Evolutionary conservation across 2,113 vertebrate species (phyloP), one percentile per base, ranked within the genome.

Genomic region (Galeopterus variegatus): DNA sequence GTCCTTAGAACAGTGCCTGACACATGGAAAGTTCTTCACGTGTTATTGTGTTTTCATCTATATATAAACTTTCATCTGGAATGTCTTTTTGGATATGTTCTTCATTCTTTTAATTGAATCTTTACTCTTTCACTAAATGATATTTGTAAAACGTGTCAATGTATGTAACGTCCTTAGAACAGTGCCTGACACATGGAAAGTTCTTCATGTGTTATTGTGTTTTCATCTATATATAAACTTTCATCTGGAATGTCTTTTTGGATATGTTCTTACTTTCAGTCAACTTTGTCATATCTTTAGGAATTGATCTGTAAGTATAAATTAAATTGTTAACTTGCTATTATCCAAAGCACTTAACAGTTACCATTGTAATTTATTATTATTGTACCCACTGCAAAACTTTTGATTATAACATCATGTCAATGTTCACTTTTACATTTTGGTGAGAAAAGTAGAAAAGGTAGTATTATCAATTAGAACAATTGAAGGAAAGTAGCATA

Each of bases 331-430:
- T 76, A 93, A 60, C 58, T 88, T 90, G 11, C 62, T 82, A 1
- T 52, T 92, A 93, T 23, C 4, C 36, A 92, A 86, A 76, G 28
- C 2, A 19, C 45, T 52, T 83, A 77, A 79, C 10, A 28, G 24
- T 64, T 95, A 81, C 7, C 33, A 75, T 11, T 69, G 11, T 62
- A 85, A 86, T 3, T 81, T 88, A 72, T 88, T 84, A 85, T 41
- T 52, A 41, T 36, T 93, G 31, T 10, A 62, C 19, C 31, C 18
- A 80, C 41, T 19, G 12, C 21, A 81, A 93, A 88, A 52, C 4
- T 67, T 96, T 69, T 88, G 6, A 93, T 76, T 73, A 60, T 70
- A 75, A 96, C 69, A 70, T 28, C 36, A 88, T 62, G 73, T 79
- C 36, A 84, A 77, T 67, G 26, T 45, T 56, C 36, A 82, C 31